Base-by-base conservation (phyloP, 1,140 invertebrate genomes). In the Galleria mellonella region DNA sequence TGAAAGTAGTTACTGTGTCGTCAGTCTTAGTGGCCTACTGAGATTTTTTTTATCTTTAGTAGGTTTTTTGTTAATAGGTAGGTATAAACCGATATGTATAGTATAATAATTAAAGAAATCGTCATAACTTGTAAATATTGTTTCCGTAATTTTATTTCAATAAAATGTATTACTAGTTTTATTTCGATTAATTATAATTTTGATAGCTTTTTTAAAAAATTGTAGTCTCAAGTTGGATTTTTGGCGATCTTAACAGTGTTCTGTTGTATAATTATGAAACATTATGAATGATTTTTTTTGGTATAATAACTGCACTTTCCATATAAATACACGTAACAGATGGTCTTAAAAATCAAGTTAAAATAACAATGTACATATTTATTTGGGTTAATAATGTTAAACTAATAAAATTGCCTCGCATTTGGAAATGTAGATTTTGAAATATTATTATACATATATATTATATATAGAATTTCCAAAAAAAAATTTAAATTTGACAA, bases 351-450 rank as follows among this genome's bases (percentile, higher is more conserved):
- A 39, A 32, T 55, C 58, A 43, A 62, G 28, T 43, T 43, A 45
- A 41, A 48, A 46, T 41, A 46, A 32, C 47, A 47, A 41, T 62
- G 62, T 71, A 64, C 64, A 72, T 71, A 76, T 69, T 72, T 50
- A 70, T 52, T 77, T 77, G 61, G 63, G 53, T 63, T 29, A 30
- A 56, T 62, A 61, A 56, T 63, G 64, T 55, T 55, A 72, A 77
- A 76, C 75, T 77, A 79, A 67, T 77, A 74, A 83, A 77, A 83
- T 83, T 82, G 66, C 81, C 81, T 84, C 81, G 81, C 81, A 84
- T 84, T 84, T 82, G 81, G 81, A 77, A 84, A 70, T 55, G 75
- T 82, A 82, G 75, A 81, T 78, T 83, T 83, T 77, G 73, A 83
- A 72, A 33, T 43, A 43, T 23, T 68, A 72, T 64, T 73, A 72